phyloP scores from a whole-genome alignment of 2,113 vertebrate species.

The Accipiter virgatus region DNA sequence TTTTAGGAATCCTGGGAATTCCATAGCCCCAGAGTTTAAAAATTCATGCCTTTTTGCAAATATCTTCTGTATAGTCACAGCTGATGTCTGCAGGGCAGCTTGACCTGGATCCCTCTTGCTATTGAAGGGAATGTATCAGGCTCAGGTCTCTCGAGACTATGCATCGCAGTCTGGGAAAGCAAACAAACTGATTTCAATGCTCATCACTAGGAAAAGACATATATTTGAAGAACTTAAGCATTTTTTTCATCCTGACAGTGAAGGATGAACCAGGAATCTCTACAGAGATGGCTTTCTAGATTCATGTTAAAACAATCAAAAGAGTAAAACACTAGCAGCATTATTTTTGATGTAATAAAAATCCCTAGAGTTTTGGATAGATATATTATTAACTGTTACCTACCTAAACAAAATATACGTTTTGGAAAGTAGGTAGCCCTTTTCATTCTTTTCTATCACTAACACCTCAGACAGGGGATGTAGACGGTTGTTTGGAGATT shows the following conservation, averaged over 20 bases:
- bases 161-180: not conserved
- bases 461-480: not conserved
- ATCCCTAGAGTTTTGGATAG: not conserved
- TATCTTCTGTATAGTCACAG: not conserved
- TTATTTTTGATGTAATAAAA: not conserved
- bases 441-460: not conserved
- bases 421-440: not conserved
- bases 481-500: not conserved
- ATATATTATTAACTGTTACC: not conserved
- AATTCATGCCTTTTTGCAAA: not conserved
- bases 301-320: not conserved
- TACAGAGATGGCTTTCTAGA: not conserved
- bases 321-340: not conserved
- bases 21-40: not conserved
- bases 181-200: not conserved
- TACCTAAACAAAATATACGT: not conserved
- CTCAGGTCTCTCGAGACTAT: not conserved
- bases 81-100: constrained; percentile 9
- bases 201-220: not conserved
- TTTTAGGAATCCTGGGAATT: constrained; percentile 6
- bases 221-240: not conserved
- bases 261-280: not conserved
- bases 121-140: not conserved
- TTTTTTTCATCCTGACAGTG: not conserved
- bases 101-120: not conserved